phyloP scores from a whole-genome alignment of 2,888 invertebrate genomes.

The Protonemura montana region DNA sequence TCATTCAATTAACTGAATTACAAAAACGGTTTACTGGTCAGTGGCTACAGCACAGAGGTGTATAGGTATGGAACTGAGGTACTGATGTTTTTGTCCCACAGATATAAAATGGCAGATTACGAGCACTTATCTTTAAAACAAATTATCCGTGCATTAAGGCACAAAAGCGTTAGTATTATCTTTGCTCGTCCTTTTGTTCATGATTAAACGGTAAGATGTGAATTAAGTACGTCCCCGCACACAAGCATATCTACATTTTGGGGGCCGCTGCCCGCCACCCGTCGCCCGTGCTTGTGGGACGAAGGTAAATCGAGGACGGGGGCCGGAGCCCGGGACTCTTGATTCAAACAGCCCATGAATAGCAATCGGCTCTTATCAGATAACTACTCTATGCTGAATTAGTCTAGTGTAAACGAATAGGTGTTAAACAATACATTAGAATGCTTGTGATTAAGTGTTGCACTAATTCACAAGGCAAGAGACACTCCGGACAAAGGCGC shows the following conservation, averaged over 20 bases:
- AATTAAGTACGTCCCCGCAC: not conserved
- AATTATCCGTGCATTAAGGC: conserved; percentile 27
- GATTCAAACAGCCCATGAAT: not conserved
- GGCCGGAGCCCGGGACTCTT: not conserved
- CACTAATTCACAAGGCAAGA: conserved; percentile 23
- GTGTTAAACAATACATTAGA: not conserved
- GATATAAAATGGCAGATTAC: conserved; percentile 12
- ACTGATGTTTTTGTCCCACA: not conserved
- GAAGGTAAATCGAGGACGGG: not conserved
- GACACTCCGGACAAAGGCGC: conserved; percentile 17
- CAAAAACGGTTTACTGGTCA: not conserved
- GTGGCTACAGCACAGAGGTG: not conserved
- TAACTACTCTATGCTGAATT: not conserved
- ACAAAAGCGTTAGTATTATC: conserved; percentile 16
- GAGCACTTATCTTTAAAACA: conserved; percentile 17
- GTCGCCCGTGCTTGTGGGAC: no score
- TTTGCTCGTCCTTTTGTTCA: conserved; percentile 18
- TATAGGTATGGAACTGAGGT: not conserved
- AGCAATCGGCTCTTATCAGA: not conserved
- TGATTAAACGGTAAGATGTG: conserved; percentile 31
- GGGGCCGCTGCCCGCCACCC: no score
- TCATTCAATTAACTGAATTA: not conserved
- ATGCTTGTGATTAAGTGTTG: conserved; percentile 21
- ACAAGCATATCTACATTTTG: not conserved
- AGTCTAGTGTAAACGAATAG: not conserved